phyloP scores from a whole-genome alignment of 2,113 vertebrate species.

The Epinephelus fuscoguttatus region DNA sequence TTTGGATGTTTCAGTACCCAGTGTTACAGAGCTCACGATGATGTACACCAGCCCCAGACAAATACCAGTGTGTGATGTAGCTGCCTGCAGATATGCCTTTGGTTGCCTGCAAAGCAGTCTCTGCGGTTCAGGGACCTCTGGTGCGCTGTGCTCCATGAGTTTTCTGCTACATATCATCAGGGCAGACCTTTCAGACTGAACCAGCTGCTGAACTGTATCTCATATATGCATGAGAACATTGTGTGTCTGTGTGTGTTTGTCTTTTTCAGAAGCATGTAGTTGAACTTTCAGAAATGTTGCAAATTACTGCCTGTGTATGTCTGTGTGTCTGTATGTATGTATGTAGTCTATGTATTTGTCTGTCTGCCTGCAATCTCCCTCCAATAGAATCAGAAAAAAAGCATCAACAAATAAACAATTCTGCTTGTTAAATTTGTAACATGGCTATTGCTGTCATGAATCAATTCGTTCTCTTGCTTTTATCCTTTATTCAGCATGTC shows the following conservation, averaged over 20 bases:
- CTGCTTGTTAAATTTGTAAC: background rate
- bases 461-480: slow-evolving; percentile 26
- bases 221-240: slow-evolving; percentile 13
- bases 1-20: slow-evolving; percentile 76
- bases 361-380: slow-evolving; percentile 4
- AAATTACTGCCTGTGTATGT: background rate
- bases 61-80: slow-evolving; percentile 71
- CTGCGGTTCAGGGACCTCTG: slow-evolving; percentile 76
- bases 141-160: slow-evolving; percentile 57
- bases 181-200: slow-evolving; percentile 55
- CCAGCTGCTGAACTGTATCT: slow-evolving; percentile 28
- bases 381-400: background rate
- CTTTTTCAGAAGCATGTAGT: background rate
- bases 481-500: slow-evolving; percentile 23
- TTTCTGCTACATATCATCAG: slow-evolving; percentile 61
- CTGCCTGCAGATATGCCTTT: slow-evolving; percentile 80
- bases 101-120: slow-evolving; percentile 73
- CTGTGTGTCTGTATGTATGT: too few species aligned
- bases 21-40: slow-evolving; percentile 75
- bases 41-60: slow-evolving; percentile 71
- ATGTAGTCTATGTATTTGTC: background rate
- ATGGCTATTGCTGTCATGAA: background rate
- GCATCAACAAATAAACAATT: background rate
- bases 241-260: background rate
- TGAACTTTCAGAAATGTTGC: background rate